These are phyloP conservation scores for Zootermopsis nevadensis DNA, from an alignment of 2,888 invertebrate species.

Conservation along the genomic window DNA sequence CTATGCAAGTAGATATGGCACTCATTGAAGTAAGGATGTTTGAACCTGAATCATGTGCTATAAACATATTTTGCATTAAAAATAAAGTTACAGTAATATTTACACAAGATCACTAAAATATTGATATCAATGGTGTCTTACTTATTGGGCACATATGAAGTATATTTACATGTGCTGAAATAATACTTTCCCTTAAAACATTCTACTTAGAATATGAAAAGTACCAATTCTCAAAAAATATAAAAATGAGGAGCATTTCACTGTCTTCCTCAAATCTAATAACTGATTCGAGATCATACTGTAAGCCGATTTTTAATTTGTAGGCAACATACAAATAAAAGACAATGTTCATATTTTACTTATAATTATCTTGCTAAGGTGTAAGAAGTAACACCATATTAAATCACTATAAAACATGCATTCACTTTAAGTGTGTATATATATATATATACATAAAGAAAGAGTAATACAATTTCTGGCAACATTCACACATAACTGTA, in stretches of 20 bases:
- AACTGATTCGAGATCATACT: conserved; percentile 8
- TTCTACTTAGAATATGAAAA: background rate
- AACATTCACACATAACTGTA: no score
- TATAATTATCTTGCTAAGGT: background rate
- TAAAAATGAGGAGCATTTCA: conserved; percentile 6
- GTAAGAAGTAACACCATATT: background rate
- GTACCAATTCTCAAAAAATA: background rate
- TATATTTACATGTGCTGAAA: background rate
- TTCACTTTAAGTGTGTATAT: background rate
- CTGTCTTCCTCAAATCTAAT: conserved; percentile 1
- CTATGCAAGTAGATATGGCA: no score
- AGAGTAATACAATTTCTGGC: no score
- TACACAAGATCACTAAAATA: no score
- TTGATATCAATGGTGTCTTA: no score
- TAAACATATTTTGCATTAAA: no score
- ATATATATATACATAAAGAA: no score
- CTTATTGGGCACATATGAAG: no score
- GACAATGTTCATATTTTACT: background rate
- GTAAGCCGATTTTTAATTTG: conserved; percentile 25
- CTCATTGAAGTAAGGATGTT: no score
- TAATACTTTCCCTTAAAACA: background rate
- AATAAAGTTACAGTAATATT: no score
- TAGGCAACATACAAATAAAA: background rate
- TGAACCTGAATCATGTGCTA: no score
- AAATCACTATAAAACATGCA: background rate